phyloP scores from a whole-genome alignment of 2,113 vertebrate genomes.

The Prochilodus magdalenae region DNA sequence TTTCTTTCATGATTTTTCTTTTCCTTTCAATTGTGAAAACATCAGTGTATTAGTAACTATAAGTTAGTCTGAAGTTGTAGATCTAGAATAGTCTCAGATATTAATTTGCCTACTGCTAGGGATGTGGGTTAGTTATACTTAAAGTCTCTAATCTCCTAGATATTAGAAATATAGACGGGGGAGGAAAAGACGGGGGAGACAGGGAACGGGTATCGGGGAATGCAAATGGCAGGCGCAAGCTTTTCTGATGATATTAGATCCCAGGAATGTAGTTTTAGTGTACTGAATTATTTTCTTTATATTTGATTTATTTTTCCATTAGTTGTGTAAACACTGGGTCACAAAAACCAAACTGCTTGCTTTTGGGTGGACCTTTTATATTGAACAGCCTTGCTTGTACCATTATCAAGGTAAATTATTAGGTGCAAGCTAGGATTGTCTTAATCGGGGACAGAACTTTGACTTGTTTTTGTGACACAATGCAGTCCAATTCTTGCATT shows the following conservation, averaged over 20 bases:
- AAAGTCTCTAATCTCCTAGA: background rate
- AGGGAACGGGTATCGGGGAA: background rate
- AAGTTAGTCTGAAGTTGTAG: too few relatives aligned
- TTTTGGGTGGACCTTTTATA: constrained; percentile 1
- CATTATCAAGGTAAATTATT: background rate
- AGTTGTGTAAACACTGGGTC: background rate
- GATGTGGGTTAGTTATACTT: background rate
- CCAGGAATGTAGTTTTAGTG: background rate
- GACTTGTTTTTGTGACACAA: background rate
- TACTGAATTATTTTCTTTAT: background rate
- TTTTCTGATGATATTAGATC: background rate
- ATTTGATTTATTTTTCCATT: background rate
- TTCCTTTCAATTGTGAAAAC: background rate
- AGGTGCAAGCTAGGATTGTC: background rate
- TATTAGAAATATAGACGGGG: background rate
- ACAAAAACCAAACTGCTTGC: constrained; percentile 21
- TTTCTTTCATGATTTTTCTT: background rate
- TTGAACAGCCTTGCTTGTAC: background rate
- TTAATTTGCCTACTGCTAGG: background rate
- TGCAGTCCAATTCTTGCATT: background rate
- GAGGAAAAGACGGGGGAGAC: too few relatives aligned
- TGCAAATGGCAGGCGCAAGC: background rate
- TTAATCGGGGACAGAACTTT: background rate
- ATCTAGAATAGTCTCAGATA: background rate
- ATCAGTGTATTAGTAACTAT: background rate